These are phyloP conservation scores for Xylophagus ater DNA, from an alignment of 2,888 invertebrate species.

Conservation along the genomic window DNA sequence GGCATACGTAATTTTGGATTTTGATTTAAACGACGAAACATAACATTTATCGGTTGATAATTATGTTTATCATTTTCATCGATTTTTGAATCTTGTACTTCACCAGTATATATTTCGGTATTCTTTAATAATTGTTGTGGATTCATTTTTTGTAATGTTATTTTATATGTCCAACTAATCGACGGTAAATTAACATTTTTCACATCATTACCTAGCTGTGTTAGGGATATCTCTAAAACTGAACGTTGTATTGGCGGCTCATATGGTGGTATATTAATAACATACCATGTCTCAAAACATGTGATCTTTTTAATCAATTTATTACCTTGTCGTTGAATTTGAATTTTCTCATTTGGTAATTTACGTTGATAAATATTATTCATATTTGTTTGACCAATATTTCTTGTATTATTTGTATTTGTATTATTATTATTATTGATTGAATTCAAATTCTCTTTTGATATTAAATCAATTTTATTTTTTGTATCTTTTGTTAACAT, in stretches of 20 bases:
- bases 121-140: slow-evolving; percentile 23
- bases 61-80: slow-evolving; percentile 32
- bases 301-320: slow-evolving; percentile 37
- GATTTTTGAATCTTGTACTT: slow-evolving; percentile 31
- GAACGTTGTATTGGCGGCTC: slow-evolving; percentile 8
- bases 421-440: no score
- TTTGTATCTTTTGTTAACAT: not conserved
- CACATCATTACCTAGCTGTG: slow-evolving; percentile 32
- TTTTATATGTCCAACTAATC: slow-evolving; percentile 32
- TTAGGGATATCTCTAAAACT: slow-evolving; percentile 30
- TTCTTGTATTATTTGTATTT: no score
- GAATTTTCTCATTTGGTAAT: slow-evolving; percentile 31
- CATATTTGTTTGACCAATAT: no score
- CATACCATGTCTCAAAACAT: slow-evolving; percentile 40
- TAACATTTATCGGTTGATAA: slow-evolving; percentile 37
- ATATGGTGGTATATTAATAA: slow-evolving; percentile 30
- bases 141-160: slow-evolving; percentile 32
- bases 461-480: not conserved
- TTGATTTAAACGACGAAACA: slow-evolving; percentile 32
- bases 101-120: slow-evolving; percentile 31
- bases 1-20: slow-evolving; percentile 30
- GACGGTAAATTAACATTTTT: slow-evolving; percentile 30
- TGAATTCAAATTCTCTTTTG: no score
- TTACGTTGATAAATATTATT: no score
- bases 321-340: slow-evolving; percentile 32